phyloP scores from a whole-genome alignment of 1,140 invertebrate genomes.

The Penaeus japonicus region DNA sequence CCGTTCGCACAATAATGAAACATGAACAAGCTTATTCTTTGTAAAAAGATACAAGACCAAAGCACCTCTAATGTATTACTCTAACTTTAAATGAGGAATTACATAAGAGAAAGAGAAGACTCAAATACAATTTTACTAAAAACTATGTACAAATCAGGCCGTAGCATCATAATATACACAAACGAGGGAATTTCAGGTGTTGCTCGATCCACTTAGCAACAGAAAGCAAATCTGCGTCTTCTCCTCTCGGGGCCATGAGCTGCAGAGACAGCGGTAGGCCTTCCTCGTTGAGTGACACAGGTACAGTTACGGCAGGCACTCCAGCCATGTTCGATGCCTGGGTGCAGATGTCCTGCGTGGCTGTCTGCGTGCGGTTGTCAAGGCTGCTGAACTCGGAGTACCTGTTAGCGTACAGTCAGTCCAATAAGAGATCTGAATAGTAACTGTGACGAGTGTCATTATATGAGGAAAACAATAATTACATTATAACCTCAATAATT shows the following conservation, averaged over 20 bases:
- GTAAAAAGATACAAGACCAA: no score
- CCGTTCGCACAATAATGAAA: no score
- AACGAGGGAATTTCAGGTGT: constrained; percentile 70
- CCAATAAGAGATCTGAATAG: no score
- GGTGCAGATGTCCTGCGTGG: constrained; percentile 92
- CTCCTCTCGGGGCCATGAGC: constrained; percentile 79
- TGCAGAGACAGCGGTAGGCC: constrained; percentile 90
- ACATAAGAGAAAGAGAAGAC: no score
- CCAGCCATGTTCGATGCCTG: constrained; percentile 96
- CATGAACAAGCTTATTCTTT: no score
- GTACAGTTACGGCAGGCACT: constrained; percentile 89
- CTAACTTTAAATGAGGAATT: no score
- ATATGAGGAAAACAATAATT: no score
- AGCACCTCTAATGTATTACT: no score
- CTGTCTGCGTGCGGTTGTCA: constrained; percentile 86
- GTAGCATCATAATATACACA: not conserved
- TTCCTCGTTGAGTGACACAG: constrained; percentile 78
- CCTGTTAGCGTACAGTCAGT: constrained; percentile 72
- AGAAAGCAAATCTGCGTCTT: constrained; percentile 70
- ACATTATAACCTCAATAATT: no score
- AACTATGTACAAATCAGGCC: no score
- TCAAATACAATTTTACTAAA: no score
- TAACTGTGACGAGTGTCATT: no score
- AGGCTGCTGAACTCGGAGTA: constrained; percentile 81
- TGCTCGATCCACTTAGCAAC: constrained; percentile 87